A percentile compares a stretch with the other conserved stretches of the same genome.
Evolutionary conservation across 2,113 vertebrate species (phyloP).

Genomic region (Psilopsiagon aurifrons): DNA sequence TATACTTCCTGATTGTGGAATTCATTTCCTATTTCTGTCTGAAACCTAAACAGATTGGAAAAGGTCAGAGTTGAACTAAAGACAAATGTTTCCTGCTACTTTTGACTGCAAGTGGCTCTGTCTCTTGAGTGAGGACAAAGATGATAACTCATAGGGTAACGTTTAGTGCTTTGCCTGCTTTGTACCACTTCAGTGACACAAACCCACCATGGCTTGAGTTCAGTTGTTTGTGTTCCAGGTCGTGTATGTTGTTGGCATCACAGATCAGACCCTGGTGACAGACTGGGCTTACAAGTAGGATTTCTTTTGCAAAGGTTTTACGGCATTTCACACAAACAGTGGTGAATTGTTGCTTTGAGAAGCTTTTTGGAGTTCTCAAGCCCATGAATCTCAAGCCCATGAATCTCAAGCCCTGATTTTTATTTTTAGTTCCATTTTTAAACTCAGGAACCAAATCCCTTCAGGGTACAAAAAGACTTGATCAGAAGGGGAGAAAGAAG

Average conservation of each 20-base stretch:
- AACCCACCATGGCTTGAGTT: not conserved
- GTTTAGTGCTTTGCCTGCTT: not conserved
- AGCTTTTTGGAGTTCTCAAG: not conserved
- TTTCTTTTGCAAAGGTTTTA: not conserved
- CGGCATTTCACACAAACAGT: not conserved
- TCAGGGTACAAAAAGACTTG: not conserved
- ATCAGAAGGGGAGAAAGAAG: not conserved
- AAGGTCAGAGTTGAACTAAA: slow-evolving; percentile 56
- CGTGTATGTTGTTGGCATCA: not conserved
- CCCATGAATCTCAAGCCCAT: not conserved
- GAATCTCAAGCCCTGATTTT: not conserved
- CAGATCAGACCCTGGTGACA: not conserved
- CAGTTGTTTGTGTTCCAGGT: not conserved
- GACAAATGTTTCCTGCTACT: slow-evolving; percentile 54
- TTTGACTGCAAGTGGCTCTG: not conserved
- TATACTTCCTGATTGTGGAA: slow-evolving; percentile 62
- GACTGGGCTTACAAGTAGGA: not conserved
- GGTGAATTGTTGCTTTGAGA: not conserved
- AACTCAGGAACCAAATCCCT: not conserved
- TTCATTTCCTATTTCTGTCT: slow-evolving; percentile 67
- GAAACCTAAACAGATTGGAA: slow-evolving; percentile 55
- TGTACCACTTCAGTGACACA: not conserved
- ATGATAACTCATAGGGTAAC: not conserved
- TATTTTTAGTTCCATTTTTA: not conserved
- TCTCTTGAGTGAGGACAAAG: not conserved